Base-by-base conservation (phyloP, 2,113 vertebrate genomes). In the Microtus oregoni region DNA sequence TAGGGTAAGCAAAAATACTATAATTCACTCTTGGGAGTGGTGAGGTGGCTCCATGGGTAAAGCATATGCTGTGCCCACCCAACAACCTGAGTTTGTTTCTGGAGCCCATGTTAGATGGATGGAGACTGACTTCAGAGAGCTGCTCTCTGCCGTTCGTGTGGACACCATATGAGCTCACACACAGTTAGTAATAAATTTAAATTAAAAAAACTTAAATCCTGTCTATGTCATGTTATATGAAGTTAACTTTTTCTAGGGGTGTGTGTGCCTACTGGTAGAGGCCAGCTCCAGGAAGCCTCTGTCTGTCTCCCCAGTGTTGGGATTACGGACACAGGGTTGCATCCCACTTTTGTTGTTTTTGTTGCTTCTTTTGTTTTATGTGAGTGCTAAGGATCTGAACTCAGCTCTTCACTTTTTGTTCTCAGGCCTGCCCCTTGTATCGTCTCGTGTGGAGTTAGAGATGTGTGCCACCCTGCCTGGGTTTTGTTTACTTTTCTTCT, bases 221-320 rank as follows among this genome's bases (percentile, higher is more conserved):
- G 58, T 35, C 55, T 85, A 20, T 35, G 52, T 89, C 63, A 44
- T 44, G 44, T 44, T 44, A 28, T 90, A 47, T 95, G 55, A 92
- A 30, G 38, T 94, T 95, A 92, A 91, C 38, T 61, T 86, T 90
- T 89, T 82, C 70, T 92, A n/a, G 17, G 50, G 19, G 32, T 55
- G 50, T 79, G 8, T 79, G 77, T 58, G 17, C 55, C 55, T 55
- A 10, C 20, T 20, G 17, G 20, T 75, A 38, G 73, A 81, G 50
- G 78, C 50, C 52, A n/a, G 52, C 78, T 52, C 52, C 35, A 58
- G 11, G 10, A 26, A 38, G 38, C 35, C 52, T 17, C 35, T 52
- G 50, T 81, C 50, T 58, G 52, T n/a, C 78, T 55, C 19, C 50
- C 78, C 78, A 81, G 32, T 9, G 19, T 10, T 79, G 15, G 50